phyloP scores from a whole-genome alignment of 2,888 invertebrate species.

The Malacosoma neustria region DNA sequence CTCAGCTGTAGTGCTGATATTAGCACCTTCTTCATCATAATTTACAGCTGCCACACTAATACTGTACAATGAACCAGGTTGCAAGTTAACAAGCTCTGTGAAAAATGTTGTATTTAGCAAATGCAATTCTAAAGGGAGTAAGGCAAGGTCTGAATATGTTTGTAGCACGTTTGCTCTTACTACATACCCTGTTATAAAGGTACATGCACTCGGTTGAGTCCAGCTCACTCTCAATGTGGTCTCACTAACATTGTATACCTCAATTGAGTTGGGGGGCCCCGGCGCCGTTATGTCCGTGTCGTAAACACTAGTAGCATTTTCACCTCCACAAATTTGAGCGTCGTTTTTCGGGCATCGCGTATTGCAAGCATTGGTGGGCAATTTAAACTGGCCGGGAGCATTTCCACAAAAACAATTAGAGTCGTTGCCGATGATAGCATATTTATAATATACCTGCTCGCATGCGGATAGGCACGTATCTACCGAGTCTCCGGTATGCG shows the following conservation, averaged over 20 bases:
- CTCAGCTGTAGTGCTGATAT: constrained; percentile 71
- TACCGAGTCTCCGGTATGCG: constrained; percentile 61
- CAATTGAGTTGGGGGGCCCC: constrained; percentile 79
- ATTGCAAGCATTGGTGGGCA: constrained; percentile 63
- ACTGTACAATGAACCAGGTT: constrained; percentile 85
- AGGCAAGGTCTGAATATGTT: constrained; percentile 71
- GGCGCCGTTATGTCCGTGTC: constrained; percentile 78
- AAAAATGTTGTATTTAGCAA: constrained; percentile 75
- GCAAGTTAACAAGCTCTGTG: constrained; percentile 76
- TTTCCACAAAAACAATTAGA: constrained; percentile 65
- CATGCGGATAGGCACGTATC: constrained; percentile 63
- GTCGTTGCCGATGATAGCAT: constrained; percentile 56
- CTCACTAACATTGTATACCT: constrained; percentile 75
- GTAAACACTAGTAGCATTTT: constrained; percentile 79
- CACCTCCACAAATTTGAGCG: constrained; percentile 80
- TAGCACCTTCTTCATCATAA: constrained; percentile 74
- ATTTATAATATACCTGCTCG: constrained; percentile 61
- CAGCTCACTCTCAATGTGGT: constrained; percentile 76
- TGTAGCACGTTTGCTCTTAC: constrained; percentile 70
- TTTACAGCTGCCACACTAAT: constrained; percentile 81
- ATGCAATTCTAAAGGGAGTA: constrained; percentile 71
- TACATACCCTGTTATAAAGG: constrained; percentile 69
- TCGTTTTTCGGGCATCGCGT: constrained; percentile 77
- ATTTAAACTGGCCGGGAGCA: constrained; percentile 47
- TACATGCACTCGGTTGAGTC: constrained; percentile 72